Evolutionary conservation across 2,797 vertebrate genomes (phyloP), one percentile per base, ranked within the genome.

Genomic region (Pelodytes ibericus): DNA sequence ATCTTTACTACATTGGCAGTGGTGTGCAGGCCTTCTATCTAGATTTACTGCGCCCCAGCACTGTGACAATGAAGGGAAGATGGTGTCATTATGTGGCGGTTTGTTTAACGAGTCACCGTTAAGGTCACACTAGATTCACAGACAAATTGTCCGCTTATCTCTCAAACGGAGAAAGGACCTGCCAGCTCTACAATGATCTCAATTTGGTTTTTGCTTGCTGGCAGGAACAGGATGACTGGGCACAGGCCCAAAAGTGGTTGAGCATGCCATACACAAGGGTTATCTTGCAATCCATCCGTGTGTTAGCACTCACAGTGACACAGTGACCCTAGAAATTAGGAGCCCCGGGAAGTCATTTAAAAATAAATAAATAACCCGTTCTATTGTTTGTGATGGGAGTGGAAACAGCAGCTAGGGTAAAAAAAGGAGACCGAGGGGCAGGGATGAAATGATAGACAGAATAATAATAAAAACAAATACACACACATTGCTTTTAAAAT

Each of bases 61-160:
- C n/a, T n/a, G n/a, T n/a, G n/a, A n/a, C n/a, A n/a, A n/a, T n/a
- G n/a, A n/a, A n/a, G n/a, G n/a, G n/a, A n/a, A n/a, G n/a, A n/a
- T n/a, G n/a, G n/a, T n/a, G n/a, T n/a, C n/a, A n/a, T n/a, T n/a
- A n/a, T n/a, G n/a, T n/a, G n/a, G n/a, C n/a, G n/a, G 75, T 71
- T 68, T 75, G 59, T 58, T 62, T 71, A 47, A 66, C 65, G 68
- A 77, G 60, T 65, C 75, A 77, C 56, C 41, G 25, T 47, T 18
- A 25, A 63, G 75, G 75, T 77, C 75, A 71, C n/a, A 10, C 18
- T 26, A 7, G 67, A 60, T 65, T 77, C 49, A 64, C 61, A 77
- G 75, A 58, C 74, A 64, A 70, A 44, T 29, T 65, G 18, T 44
- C 44, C 16, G 24, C 75, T 71, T 77, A 77, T 71, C 75, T 71